Evolutionary conservation across 2,797 vertebrate genomes (phyloP).

Genomic region (Fistularia tabacaria): DNA sequence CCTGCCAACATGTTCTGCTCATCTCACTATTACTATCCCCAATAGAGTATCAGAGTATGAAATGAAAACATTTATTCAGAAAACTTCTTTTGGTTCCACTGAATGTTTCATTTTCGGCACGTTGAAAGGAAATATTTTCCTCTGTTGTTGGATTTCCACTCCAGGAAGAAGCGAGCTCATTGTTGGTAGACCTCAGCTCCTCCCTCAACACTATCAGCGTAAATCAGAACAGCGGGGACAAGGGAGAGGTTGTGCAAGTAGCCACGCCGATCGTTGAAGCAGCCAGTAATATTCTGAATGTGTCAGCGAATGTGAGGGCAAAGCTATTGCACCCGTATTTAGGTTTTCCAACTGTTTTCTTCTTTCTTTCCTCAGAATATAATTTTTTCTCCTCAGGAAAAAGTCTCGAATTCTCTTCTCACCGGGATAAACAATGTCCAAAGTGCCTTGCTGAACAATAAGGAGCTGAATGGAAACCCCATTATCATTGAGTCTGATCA

Average conservation of each 20-base stretch:
- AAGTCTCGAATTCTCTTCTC: slow-evolving; percentile 75
- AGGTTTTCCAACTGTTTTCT: not conserved
- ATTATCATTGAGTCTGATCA: slow-evolving; percentile 74
- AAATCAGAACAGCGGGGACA: slow-evolving; percentile 36
- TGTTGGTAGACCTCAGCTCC: slow-evolving; percentile 79
- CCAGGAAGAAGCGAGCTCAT: slow-evolving; percentile 78
- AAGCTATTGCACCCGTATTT: not conserved
- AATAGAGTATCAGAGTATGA: too few species aligned
- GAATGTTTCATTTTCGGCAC: too few species aligned
- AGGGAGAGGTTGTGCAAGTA: slow-evolving; percentile 66
- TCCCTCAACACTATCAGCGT: slow-evolving; percentile 72
- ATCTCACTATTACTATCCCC: too few species aligned
- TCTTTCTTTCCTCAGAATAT: not conserved
- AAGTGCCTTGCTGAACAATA: slow-evolving; percentile 81
- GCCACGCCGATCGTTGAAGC: slow-evolving; percentile 80
- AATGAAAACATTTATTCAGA: too few species aligned
- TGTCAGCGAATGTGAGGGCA: slow-evolving; percentile 63
- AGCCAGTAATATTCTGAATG: slow-evolving; percentile 83
- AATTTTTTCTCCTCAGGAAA: slow-evolving; percentile 49
- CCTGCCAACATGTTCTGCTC: too few species aligned
- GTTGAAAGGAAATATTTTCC: too few species aligned
- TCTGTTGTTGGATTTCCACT: slow-evolving; percentile 18
- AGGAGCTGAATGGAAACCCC: slow-evolving; percentile 70
- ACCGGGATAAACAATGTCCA: slow-evolving; percentile 80
- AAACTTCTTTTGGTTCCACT: too few species aligned